phyloP scores from a whole-genome alignment of 2,113 vertebrate genomes.

The Sinocyclocheilus anophthalmus region DNA sequence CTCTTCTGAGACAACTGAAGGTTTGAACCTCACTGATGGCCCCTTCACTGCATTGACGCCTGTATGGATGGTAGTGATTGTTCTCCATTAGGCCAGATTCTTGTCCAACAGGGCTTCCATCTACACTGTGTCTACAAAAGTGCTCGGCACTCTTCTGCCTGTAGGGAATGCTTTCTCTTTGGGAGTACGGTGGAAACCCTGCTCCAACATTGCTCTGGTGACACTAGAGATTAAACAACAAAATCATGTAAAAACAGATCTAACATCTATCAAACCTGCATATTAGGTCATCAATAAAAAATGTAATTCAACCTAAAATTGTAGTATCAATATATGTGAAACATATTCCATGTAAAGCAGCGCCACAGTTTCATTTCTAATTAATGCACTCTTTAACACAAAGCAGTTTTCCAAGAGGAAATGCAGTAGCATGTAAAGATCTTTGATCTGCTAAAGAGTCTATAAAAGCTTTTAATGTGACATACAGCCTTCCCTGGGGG shows the following conservation, averaged over 20 bases:
- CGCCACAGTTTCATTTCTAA: neutral
- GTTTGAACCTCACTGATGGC: constrained; percentile 55
- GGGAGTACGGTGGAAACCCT: constrained; percentile 36
- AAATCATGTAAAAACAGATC: neutral
- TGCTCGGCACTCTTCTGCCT: constrained; percentile 67
- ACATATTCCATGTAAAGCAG: neutral
- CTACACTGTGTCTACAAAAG: constrained; percentile 76
- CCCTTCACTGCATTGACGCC: constrained; percentile 80
- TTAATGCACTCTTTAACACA: neutral
- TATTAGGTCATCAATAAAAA: too few species aligned
- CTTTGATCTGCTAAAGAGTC: constrained; percentile 48
- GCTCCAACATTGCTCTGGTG: constrained; percentile 48
- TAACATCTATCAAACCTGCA: neutral
- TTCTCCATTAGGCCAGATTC: constrained; percentile 64
- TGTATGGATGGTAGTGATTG: constrained; percentile 85
- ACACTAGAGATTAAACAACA: constrained; percentile 20
- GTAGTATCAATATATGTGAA: too few species aligned
- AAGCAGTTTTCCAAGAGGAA: constrained; percentile 22
- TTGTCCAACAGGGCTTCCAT: constrained; percentile 66
- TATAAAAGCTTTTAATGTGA: constrained; percentile 50
- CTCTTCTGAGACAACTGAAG: constrained; percentile 70
- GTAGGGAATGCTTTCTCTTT: constrained; percentile 55
- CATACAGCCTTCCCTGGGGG: constrained; percentile 42
- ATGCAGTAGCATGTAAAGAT: constrained; percentile 32
- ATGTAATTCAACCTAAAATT: too few species aligned